These are phyloP conservation scores for Drosophila anomelani DNA, from an alignment of 2,888 invertebrate species.

Conservation along the genomic window DNA sequence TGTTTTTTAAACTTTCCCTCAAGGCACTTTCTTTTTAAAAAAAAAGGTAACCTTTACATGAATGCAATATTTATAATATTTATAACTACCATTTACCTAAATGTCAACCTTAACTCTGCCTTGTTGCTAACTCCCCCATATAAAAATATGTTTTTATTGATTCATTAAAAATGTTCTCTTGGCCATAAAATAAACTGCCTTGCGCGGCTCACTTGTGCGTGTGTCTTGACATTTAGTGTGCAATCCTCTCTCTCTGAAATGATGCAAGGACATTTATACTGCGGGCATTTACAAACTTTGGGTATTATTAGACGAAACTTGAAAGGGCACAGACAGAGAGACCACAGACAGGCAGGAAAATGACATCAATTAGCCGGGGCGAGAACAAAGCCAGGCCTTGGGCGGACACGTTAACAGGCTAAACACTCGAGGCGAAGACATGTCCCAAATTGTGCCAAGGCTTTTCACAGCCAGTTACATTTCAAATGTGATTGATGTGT, in stretches of 20 bases:
- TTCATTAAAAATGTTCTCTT: constrained; percentile 2
- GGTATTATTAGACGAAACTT: constrained; percentile 6
- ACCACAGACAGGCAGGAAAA: constrained; percentile 9
- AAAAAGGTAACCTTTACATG: not conserved
- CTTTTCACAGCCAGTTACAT: constrained; percentile 55
- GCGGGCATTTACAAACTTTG: constrained; percentile 4
- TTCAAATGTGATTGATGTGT: constrained; percentile 53
- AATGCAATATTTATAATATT: not conserved
- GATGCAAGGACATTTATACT: constrained; percentile 17
- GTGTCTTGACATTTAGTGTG: constrained; percentile 9
- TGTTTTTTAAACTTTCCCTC: not conserved
- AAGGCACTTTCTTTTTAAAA: too few species aligned
- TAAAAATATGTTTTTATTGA: constrained; percentile 4
- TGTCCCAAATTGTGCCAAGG: constrained; percentile 66
- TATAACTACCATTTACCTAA: not conserved
- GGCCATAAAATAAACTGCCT: constrained; percentile 25
- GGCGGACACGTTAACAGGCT: constrained; percentile 10
- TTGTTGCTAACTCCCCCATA: not conserved
- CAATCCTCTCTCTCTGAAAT: not conserved
- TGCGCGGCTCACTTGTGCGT: constrained; percentile 7
- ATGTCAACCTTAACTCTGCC: not conserved
- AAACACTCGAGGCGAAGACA: constrained; percentile 25
- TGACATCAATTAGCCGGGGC: constrained; percentile 35
- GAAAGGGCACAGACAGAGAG: not conserved
- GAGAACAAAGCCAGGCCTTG: constrained; percentile 25